Evolutionary conservation across 2,797 vertebrate species (phyloP), one percentile per base, ranked within the genome.

Genomic region (Bradypodion ventrale): DNA sequence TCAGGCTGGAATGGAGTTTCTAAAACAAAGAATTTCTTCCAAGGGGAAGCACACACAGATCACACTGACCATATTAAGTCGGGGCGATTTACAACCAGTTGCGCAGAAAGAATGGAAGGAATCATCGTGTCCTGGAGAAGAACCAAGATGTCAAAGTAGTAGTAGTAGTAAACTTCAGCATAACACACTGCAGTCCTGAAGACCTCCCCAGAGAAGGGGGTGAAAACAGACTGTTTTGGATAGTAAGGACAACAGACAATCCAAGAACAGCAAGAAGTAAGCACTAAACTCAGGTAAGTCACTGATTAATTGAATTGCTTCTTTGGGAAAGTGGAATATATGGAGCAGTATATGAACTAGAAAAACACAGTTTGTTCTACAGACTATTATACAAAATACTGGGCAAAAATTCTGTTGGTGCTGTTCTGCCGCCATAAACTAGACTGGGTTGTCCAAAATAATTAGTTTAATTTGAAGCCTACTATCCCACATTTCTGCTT

Each of bases 1-100:
- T 82, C 84, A 85, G 79, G 42, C 42, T 76, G 84, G 79, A 85
- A 85, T 81, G 74, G 73, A 85, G 84, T 79, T 85, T 85, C 79
- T 85, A 63, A 25, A 85, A 85, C 73, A 82, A 85, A 82, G 40
- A 82, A 75, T 70, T 52, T 76, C 42, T 82, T 77, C 74, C 84
- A 82, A 32, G 74, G 79, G 65, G 35, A 77, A 82, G 65, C 65
- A 52, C 74, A 82, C 79, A 82, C 23, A 52, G 65, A 85, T 49
- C 72, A 75, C 9, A 15, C 79, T 82, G 84, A 62, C 65, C 19
- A 37, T 46, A 72, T 77, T 85, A 85, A 85, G 65, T 37, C 52
- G 74, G 49, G 52, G 32, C 40, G 35, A 60, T 49, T 56, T 19
- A 63, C 49, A 42, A 77, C 29, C 74, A 49, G 56, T 77, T 40